Evolutionary conservation across 2,888 invertebrate species (phyloP).

Genomic region (Chesias legatella): DNA sequence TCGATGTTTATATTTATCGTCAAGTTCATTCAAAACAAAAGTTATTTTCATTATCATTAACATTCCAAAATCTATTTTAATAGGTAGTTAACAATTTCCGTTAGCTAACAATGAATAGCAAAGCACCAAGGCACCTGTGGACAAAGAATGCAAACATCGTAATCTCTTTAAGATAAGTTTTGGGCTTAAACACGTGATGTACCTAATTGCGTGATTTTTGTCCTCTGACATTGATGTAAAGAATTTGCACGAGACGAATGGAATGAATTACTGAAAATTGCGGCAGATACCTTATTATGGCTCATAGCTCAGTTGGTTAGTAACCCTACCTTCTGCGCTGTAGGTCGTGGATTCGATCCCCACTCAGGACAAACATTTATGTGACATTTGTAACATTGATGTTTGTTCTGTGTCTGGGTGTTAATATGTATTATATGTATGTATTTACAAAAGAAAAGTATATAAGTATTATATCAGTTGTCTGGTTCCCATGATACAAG

Average conservation of each 20-base stretch:
- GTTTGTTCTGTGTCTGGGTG: too few species aligned
- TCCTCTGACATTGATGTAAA: conserved; percentile 29
- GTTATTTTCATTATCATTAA: conserved; percentile 6
- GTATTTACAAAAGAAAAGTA: too few species aligned
- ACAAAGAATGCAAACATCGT: conserved; percentile 59
- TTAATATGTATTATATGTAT: too few species aligned
- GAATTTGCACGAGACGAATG: background rate
- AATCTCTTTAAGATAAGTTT: conserved; percentile 63
- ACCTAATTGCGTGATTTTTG: conserved; percentile 42
- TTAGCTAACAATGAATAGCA: conserved; percentile 43
- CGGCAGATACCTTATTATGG: too few species aligned
- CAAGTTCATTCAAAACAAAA: background rate
- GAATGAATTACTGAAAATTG: too few species aligned
- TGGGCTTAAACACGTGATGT: conserved; percentile 46
- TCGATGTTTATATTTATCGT: background rate
- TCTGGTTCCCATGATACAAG: too few species aligned
- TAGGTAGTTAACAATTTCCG: conserved; percentile 31
- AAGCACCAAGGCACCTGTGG: conserved; percentile 15
- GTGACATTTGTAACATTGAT: too few species aligned
- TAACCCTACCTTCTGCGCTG: too few species aligned
- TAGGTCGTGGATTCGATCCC: too few species aligned
- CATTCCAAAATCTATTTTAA: conserved; percentile 24
- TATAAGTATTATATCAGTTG: too few species aligned
- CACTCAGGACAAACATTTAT: too few species aligned
- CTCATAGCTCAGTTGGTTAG: too few species aligned